These are phyloP conservation scores for Carassius gibelio DNA, from an alignment of 2,113 vertebrate genomes.

Conservation along the genomic window DNA sequence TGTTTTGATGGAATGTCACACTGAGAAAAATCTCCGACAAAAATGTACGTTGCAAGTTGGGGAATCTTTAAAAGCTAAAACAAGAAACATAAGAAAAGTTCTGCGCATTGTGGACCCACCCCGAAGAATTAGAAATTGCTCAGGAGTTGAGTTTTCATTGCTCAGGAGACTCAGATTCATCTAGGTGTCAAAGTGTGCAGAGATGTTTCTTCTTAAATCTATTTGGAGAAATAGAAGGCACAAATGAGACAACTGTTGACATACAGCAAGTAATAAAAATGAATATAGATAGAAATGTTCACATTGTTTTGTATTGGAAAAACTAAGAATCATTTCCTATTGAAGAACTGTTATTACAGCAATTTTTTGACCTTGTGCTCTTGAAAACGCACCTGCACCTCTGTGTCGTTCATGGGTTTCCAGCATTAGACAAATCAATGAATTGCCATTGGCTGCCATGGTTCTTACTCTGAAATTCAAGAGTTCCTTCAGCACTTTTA, in stretches of 20 bases:
- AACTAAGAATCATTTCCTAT: not conserved
- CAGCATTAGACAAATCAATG: slow-evolving; percentile 25
- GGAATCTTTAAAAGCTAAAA: not conserved
- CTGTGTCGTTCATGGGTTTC: not conserved
- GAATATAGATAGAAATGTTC: not conserved
- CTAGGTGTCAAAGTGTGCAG: not conserved
- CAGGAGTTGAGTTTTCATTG: not conserved
- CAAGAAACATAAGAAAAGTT: not conserved
- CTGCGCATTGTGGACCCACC: not conserved
- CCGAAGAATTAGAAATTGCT: not conserved
- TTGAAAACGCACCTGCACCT: not conserved
- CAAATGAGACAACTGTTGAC: not conserved
- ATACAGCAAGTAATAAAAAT: not conserved
- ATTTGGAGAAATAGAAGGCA: not conserved
- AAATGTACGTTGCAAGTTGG: not conserved
- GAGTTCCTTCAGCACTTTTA: slow-evolving; percentile 2
- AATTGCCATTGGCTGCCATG: not conserved
- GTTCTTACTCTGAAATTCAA: not conserved
- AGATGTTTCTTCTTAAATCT: not conserved
- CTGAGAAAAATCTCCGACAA: not conserved
- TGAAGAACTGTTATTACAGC: not conserved
- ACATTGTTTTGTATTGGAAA: too few species aligned
- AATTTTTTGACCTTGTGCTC: not conserved
- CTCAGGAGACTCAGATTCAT: not conserved
- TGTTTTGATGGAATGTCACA: not conserved